A percentile compares a stretch with the other conserved stretches of the same genome.
Conservation (phyloP, 2,888 invertebrate genomes). For the Sinotaia quadrata region DNA sequence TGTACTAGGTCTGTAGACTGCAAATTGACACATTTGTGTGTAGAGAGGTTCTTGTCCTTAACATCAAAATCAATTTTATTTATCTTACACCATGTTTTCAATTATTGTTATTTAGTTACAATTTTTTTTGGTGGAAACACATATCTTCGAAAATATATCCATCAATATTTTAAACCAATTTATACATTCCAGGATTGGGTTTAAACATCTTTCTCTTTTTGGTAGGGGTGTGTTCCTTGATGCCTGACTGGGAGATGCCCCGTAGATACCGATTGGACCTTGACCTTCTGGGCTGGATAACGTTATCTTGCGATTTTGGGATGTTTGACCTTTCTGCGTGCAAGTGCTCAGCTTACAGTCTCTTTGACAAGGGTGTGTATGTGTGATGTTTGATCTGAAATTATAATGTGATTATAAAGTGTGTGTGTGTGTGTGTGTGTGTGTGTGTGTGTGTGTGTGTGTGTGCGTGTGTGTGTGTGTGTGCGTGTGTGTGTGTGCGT, state of each 20-base stretch:
- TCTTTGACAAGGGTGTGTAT: background rate
- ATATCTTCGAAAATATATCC: background rate
- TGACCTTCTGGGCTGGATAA: background rate
- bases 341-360: background rate
- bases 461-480: too few relatives aligned
- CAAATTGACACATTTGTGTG: too few relatives aligned
- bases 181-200: background rate
- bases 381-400: background rate
- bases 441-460: background rate
- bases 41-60: too few relatives aligned
- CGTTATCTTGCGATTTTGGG: background rate
- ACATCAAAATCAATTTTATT: too few relatives aligned
- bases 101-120: background rate
- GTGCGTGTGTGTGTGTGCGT: too few relatives aligned
- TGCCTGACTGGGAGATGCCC: background rate
- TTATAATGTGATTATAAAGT: background rate
- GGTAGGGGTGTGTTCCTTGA: background rate
- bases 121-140: background rate
- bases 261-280: background rate
- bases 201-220: background rate
- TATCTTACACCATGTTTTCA: too few relatives aligned
- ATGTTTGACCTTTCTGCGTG: background rate
- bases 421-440: background rate
- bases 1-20: too few relatives aligned
- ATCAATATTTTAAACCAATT: background rate